Conservation (phyloP, 2,888 invertebrate genomes). For the Cantharis nigra region DNA sequence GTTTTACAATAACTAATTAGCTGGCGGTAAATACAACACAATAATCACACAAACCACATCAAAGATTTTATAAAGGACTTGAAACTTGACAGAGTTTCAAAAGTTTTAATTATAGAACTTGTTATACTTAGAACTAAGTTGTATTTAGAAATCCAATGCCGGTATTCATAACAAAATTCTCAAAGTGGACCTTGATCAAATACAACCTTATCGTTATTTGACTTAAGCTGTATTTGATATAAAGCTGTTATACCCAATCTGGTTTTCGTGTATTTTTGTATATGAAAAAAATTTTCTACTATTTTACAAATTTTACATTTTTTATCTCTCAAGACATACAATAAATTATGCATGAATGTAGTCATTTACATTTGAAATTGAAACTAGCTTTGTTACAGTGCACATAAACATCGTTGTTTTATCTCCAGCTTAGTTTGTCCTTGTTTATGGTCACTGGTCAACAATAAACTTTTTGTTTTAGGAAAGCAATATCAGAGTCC, state of each 20-base stretch:
- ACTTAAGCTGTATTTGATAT: not conserved
- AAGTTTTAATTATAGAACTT: not conserved
- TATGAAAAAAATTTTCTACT: not conserved
- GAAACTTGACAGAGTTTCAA: not conserved
- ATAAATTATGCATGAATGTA: not conserved
- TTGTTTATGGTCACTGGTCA: not conserved
- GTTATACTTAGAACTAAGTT: not conserved
- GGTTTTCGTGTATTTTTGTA: not conserved
- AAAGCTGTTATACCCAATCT: not conserved
- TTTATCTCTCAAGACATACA: not conserved
- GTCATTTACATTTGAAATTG: not conserved
- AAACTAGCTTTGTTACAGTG: not conserved
- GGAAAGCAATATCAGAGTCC: not conserved
- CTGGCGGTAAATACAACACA: not conserved
- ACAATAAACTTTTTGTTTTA: not conserved
- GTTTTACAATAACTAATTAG: not conserved
- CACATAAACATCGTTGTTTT: not conserved
- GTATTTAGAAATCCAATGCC: not conserved
- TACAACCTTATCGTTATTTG: not conserved
- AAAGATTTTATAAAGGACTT: not conserved
- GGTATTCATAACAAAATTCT: not conserved
- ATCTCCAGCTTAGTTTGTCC: not conserved
- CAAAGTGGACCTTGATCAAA: not conserved
- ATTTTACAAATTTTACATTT: not conserved
- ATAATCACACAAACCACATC: not conserved